Conservation (phyloP, 1,140 invertebrate genomes). For the Meloidogyne chitwoodi region DNA sequence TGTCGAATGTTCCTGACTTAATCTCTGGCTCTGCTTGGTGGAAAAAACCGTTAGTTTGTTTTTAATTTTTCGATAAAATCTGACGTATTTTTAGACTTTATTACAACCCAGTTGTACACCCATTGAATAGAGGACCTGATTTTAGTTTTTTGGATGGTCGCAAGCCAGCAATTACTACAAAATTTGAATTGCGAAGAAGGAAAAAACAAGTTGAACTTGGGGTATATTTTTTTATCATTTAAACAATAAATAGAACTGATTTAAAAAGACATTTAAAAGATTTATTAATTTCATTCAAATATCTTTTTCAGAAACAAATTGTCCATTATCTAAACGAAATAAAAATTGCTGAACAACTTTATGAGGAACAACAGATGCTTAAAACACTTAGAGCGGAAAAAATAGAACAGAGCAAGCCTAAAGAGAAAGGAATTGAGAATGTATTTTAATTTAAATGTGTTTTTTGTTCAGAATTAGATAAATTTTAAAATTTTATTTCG, state of each 20-base stretch:
- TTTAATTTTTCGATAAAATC: neutral
- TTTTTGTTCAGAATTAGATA: neutral
- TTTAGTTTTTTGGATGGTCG: slow-evolving; percentile 44
- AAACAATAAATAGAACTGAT: no score
- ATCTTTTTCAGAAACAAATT: slow-evolving; percentile 47
- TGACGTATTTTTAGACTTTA: slow-evolving; percentile 42
- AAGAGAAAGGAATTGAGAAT: slow-evolving; percentile 23
- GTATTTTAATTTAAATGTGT: slow-evolving; percentile 18
- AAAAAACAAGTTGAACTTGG: slow-evolving; percentile 42
- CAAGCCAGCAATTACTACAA: slow-evolving; percentile 26
- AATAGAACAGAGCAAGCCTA: slow-evolving; percentile 21
- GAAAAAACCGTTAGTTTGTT: slow-evolving; percentile 47
- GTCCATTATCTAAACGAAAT: slow-evolving; percentile 40
- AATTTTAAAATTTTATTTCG: no score
- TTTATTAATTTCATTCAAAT: no score
- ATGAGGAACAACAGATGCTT: slow-evolving; percentile 12
- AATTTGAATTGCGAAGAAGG: slow-evolving; percentile 33
- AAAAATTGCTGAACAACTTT: slow-evolving; percentile 36
- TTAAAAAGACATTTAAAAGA: no score
- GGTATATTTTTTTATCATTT: slow-evolving; percentile 19
- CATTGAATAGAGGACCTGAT: slow-evolving; percentile 46
- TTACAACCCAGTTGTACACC: slow-evolving; percentile 38
- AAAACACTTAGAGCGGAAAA: neutral
- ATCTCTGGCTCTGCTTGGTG: slow-evolving; percentile 32
- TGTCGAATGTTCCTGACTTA: neutral